phyloP scores from a whole-genome alignment of 2,888 invertebrate species.

The Oscheius myriophilus region DNA sequence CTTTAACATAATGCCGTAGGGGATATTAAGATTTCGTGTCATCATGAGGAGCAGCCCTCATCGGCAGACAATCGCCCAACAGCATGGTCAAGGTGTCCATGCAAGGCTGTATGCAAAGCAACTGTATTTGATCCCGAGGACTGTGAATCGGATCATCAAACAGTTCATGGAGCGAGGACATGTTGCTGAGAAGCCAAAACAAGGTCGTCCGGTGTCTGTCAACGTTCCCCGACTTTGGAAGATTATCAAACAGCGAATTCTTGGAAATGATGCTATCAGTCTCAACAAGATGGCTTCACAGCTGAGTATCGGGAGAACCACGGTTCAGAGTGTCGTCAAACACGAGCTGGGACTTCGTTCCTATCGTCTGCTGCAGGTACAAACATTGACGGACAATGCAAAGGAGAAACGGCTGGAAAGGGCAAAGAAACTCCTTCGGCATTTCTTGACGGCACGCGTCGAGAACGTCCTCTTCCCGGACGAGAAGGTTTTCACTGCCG shows the following conservation, averaged over 20 bases:
- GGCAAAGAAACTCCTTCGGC: slow-evolving; percentile 15
- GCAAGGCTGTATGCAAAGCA: no score
- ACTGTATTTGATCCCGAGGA: neutral
- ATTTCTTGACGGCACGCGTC: slow-evolving; percentile 11
- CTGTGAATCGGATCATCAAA: slow-evolving; percentile 10
- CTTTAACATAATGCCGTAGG: no score
- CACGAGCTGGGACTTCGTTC: neutral
- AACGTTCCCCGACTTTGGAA: no score
- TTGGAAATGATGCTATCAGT: slow-evolving; percentile 6
- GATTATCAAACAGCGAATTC: slow-evolving; percentile 16
- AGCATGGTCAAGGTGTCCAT: no score
- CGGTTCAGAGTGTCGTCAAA: slow-evolving; percentile 10
- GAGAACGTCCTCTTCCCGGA: slow-evolving; percentile 14
- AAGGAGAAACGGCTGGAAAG: slow-evolving; percentile 14
- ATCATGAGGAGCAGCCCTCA: no score
- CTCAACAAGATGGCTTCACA: neutral
- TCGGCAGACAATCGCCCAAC: no score
- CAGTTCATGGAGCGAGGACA: slow-evolving; percentile 1
- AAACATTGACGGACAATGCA: slow-evolving; percentile 7
- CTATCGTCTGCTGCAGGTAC: slow-evolving; percentile 5
- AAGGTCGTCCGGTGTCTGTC: neutral
- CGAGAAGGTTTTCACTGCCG: slow-evolving; percentile 27
- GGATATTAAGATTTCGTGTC: no score
- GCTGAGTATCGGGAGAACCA: neutral
- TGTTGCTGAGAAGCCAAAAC: neutral